phyloP scores from a whole-genome alignment of 1,140 invertebrate genomes.

The Paralvinella palmiformis region DNA sequence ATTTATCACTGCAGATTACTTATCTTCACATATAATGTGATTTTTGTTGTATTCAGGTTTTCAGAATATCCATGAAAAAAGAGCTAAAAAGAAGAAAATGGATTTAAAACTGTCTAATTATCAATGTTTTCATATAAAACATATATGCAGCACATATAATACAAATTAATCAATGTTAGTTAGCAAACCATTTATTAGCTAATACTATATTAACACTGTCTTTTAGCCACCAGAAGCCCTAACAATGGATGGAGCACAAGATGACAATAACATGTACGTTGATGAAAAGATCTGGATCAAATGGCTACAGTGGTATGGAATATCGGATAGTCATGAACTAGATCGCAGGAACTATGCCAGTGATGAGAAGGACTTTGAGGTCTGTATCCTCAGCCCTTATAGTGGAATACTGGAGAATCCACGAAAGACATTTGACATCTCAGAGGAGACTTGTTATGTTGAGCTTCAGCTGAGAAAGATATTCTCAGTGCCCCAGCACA shows the following conservation, averaged over 20 bases:
- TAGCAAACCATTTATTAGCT: no score
- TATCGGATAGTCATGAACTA: conserved; percentile 8
- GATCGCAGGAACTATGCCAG: conserved; percentile 18
- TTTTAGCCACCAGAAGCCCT: neutral
- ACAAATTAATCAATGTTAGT: no score
- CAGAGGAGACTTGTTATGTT: conserved; percentile 7
- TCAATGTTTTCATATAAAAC: no score
- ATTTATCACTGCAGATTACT: no score
- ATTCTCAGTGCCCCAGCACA: neutral
- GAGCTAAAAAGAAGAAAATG: no score
- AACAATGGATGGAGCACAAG: conserved; percentile 3
- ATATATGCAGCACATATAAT: no score
- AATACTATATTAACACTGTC: no score
- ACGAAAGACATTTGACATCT: conserved; percentile 13
- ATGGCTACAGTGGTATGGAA: conserved; percentile 15
- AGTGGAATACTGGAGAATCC: conserved; percentile 10
- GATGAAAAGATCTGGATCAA: conserved; percentile 15
- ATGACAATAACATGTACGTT: conserved; percentile 9
- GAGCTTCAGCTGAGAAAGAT: conserved; percentile 15
- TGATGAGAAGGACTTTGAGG: conserved; percentile 16
- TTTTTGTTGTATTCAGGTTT: no score
- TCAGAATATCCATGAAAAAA: no score
- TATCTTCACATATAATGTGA: no score
- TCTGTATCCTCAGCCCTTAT: conserved; percentile 15
- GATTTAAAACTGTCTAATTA: no score